Percentiles rank a stretch among this genome's conserved stretches.
Conservation (phyloP, 1,140 invertebrate species). For the Laupala kohalensis region DNA sequence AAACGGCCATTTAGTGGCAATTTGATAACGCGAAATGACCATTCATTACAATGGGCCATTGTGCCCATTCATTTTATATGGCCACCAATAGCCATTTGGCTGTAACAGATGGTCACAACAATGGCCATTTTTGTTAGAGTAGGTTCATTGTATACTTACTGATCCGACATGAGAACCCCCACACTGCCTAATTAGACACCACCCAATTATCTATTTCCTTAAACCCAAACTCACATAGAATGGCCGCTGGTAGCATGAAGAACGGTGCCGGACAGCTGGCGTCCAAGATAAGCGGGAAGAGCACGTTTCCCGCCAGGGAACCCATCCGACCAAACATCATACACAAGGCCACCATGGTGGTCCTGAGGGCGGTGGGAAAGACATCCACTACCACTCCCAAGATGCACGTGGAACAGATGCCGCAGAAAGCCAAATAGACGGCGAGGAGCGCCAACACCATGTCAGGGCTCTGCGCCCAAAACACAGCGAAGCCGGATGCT, state of each 20-base stretch:
- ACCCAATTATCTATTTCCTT: too few species aligned
- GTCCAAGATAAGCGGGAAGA: constrained; percentile 32
- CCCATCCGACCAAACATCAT: constrained; percentile 34
- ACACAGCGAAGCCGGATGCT: neutral
- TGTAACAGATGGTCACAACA: too few species aligned
- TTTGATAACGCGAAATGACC: too few species aligned
- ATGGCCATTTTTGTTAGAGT: too few species aligned
- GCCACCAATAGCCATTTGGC: too few species aligned
- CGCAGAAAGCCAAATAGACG: neutral
- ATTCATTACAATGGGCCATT: too few species aligned
- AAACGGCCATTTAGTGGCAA: too few species aligned
- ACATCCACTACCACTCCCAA: neutral
- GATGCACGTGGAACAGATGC: neutral
- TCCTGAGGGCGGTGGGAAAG: constrained; percentile 6
- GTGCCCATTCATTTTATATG: too few species aligned
- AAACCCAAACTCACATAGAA: neutral
- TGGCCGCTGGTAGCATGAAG: neutral
- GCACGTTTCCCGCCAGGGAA: constrained; percentile 30
- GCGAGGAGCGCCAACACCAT: neutral
- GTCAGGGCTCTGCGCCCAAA: neutral
- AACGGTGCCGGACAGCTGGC: neutral
- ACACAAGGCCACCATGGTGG: constrained; percentile 33
- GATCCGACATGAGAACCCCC: too few species aligned
- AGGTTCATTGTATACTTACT: too few species aligned
- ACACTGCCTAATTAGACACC: too few species aligned